phyloP scores from a whole-genome alignment of 2,797 vertebrate genomes.

The Hemitrygon akajei region DNA sequence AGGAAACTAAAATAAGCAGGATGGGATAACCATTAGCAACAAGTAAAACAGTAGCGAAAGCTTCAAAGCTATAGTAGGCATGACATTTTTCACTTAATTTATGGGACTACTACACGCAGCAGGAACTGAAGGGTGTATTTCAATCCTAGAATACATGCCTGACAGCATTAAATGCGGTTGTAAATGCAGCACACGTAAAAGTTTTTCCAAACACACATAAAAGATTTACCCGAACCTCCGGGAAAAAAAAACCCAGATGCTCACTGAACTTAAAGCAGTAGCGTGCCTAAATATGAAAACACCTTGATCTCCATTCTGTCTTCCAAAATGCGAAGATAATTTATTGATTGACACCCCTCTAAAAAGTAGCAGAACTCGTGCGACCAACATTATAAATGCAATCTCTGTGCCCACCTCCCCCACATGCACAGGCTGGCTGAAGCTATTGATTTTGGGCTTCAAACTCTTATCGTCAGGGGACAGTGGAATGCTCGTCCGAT shows the following conservation, averaged over 20 bases:
- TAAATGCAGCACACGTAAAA: not conserved
- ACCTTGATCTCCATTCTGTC: not conserved
- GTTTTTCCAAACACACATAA: not conserved
- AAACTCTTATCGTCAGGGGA: not conserved
- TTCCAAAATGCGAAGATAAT: not conserved
- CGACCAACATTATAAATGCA: not conserved
- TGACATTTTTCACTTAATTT: not conserved
- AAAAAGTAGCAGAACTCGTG: not conserved
- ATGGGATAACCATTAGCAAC: not conserved
- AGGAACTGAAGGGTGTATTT: not conserved
- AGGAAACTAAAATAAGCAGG: not conserved
- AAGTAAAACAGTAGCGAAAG: not conserved
- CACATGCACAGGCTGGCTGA: not conserved
- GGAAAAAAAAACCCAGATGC: not conserved
- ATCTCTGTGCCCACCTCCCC: not conserved
- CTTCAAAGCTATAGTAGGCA: not conserved
- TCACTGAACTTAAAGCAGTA: not conserved
- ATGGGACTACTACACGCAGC: not conserved
- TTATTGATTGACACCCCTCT: not conserved
- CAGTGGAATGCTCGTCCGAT: no score
- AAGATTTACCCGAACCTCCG: not conserved
- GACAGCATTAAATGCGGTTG: not conserved
- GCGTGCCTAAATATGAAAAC: not conserved
- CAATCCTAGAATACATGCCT: not conserved
- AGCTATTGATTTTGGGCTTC: not conserved